Percentiles rank a stretch among this genome's conserved stretches.
phyloP scores from a whole-genome alignment of 2,797 vertebrate species.

The Dermochelys coriacea region DNA sequence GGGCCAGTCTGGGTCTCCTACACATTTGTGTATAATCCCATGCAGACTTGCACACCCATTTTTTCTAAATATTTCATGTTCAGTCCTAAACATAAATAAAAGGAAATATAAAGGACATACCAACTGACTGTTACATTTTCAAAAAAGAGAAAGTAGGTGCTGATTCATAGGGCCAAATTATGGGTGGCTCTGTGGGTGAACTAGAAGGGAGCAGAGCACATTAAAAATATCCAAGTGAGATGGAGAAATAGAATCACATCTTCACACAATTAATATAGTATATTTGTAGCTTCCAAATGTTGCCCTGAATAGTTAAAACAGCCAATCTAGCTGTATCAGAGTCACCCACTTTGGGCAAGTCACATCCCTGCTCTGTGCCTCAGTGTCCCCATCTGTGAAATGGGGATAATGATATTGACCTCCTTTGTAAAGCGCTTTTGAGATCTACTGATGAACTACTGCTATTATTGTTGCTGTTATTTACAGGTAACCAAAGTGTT shows the following conservation, averaged over 20 bases:
- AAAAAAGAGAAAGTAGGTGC: not conserved
- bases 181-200: not conserved
- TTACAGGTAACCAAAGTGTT: not conserved
- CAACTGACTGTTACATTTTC: not conserved
- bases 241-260: not conserved
- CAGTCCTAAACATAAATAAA: not conserved
- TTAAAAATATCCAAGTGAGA: not conserved
- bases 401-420: not conserved
- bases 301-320: not conserved
- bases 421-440: not conserved
- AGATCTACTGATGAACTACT: not conserved
- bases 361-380: not conserved
- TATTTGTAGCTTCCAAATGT: not conserved
- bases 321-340: not conserved
- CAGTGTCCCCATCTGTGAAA: not conserved
- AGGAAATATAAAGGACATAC: not conserved
- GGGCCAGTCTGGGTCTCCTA: not conserved
- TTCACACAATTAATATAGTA: not conserved
- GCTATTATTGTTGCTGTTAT: not conserved
- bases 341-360: not conserved
- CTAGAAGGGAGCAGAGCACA: not conserved
- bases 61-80: not conserved
- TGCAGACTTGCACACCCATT: not conserved
- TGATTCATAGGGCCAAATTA: not conserved
- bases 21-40: not conserved